Base-by-base conservation (phyloP, 2,888 invertebrate species). In the Argyresthia goedartella region DNA sequence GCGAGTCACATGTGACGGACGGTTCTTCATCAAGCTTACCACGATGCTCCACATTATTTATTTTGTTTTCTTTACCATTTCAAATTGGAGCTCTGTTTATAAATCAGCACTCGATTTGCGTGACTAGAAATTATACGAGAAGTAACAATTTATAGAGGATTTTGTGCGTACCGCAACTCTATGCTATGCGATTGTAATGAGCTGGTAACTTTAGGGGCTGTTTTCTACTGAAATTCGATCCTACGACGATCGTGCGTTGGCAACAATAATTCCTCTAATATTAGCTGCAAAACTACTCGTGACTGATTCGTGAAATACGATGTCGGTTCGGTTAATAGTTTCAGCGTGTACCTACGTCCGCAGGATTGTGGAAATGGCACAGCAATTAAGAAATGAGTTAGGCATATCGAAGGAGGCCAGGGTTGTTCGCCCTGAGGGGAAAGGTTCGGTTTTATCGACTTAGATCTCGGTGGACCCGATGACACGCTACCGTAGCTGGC, bases 41-140 rank as follows among this genome's bases (percentile, higher is more conserved):
- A 25, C 25, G 25, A 25, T 25, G 25, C 25, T 4, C n/a, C 25
- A 25, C 25, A 25, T 6, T 25, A 25, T 25, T 25, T 2, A 25
- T 25, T 25, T 25, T 25, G 25, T 25, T 25, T 25, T 25, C 25
- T 25, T 25, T 25, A 25, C 25, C 25, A 25, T 25, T 25, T 25
- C 43, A 15, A 9, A 50, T 43, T 50, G 43, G 33, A 50, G 11
- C n/a, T 58, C 59, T 74, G 74, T 39, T 39, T 11, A 39, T 39
- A 39, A 39, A n/a, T 39, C 39, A 39, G 39, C 39, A 77, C 80
- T 74, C 65, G 69, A 67, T 69, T 74, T 71, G 75, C 75, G 69
- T 74, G 77, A 73, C 69, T 74, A 71, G 76, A 73, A 78, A 77
- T 73, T 71, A 62, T 69, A 67, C 65, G 16, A 50, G 35, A 44